These are phyloP conservation scores for Prunella strophiata DNA, from an alignment of 2,797 vertebrate species.

Conservation along the genomic window DNA sequence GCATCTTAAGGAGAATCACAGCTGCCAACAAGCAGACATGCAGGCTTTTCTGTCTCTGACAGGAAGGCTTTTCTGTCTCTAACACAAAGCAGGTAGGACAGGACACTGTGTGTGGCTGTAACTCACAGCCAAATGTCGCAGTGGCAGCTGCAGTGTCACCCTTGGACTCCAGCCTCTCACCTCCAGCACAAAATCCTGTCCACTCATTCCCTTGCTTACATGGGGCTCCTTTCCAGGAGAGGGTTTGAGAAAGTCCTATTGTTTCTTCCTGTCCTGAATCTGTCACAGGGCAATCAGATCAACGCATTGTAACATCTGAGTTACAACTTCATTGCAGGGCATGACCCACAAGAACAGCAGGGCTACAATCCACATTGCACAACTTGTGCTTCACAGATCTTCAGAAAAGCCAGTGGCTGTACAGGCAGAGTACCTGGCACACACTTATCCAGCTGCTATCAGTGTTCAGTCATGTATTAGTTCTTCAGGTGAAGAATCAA, in stretches of 20 bases:
- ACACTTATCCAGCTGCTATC: not conserved
- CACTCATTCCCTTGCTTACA: not conserved
- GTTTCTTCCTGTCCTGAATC: not conserved
- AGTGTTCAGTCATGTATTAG: not conserved
- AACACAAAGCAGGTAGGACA: not conserved
- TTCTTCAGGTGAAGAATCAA: not conserved
- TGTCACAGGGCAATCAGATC: not conserved
- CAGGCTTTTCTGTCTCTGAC: not conserved
- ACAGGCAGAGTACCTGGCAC: not conserved
- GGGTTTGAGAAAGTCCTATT: not conserved
- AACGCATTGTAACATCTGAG: not conserved
- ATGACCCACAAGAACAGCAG: not conserved
- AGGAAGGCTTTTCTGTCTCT: not conserved
- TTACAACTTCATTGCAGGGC: not conserved
- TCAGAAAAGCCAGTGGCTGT: not conserved
- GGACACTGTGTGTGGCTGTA: not conserved
- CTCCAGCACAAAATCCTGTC: not conserved
- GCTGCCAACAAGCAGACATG: not conserved
- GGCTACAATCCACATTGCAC: not conserved
- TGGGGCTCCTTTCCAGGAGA: not conserved
- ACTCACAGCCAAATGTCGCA: not conserved
- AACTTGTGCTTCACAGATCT: not conserved
- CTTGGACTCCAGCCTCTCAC: accelerated
- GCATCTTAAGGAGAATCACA: not conserved
- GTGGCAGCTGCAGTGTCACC: not conserved